phyloP scores from a whole-genome alignment of 2,888 invertebrate species.

The Balanococcus diminutus region DNA sequence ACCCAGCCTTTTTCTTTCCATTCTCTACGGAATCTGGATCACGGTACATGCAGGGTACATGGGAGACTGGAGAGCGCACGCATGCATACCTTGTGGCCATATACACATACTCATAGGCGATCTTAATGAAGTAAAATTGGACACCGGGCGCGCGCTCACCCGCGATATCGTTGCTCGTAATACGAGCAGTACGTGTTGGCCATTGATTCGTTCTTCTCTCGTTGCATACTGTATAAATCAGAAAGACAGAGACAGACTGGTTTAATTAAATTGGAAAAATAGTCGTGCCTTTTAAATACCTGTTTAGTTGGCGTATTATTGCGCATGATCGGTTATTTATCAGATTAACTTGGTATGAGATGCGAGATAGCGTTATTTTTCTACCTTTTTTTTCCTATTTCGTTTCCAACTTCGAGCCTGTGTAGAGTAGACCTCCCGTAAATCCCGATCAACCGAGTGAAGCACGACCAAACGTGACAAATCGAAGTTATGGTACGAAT shows the following conservation, averaged over 20 bases:
- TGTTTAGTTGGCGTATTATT: constrained; percentile 45
- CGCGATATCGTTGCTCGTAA: background rate
- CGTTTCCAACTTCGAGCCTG: background rate
- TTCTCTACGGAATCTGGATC: too few relatives aligned
- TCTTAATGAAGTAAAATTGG: background rate
- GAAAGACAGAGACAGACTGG: background rate
- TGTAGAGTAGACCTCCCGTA: constrained; percentile 51
- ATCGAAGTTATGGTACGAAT: constrained; percentile 37
- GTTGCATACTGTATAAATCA: background rate
- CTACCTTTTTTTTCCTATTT: background rate
- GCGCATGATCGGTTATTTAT: constrained; percentile 51
- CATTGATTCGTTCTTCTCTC: too few relatives aligned
- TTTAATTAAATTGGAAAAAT: constrained; percentile 54
- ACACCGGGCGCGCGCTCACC: background rate
- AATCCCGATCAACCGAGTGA: constrained; percentile 46
- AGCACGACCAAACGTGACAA: constrained; percentile 54
- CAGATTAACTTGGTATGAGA: constrained; percentile 50
- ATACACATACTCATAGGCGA: too few relatives aligned
- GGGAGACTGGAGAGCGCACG: too few relatives aligned
- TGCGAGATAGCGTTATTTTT: constrained; percentile 19
- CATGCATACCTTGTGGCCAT: too few relatives aligned
- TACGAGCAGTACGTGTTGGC: background rate
- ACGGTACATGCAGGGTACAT: too few relatives aligned
- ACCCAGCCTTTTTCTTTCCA: too few relatives aligned
- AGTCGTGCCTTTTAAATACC: constrained; percentile 49